phyloP scores from a whole-genome alignment of 2,888 invertebrate genomes.

The Petrophora chlorosata region DNA sequence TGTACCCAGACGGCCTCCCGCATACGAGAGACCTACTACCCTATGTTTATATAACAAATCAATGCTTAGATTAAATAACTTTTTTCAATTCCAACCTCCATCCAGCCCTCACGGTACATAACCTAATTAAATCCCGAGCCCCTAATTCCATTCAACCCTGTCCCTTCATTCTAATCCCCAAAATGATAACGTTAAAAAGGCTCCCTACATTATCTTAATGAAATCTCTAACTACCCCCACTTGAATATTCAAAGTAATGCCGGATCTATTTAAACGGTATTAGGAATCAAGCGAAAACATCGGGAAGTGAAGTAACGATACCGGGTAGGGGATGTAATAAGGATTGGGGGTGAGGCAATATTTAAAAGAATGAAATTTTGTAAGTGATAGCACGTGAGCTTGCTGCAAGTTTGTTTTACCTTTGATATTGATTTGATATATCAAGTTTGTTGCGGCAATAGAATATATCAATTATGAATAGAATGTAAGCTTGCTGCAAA shows the following conservation, averaged over 20 bases:
- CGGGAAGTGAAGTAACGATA: conserved; percentile 34
- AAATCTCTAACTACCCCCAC: conserved; percentile 37
- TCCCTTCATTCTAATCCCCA: conserved; percentile 14
- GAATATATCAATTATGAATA: too few species aligned
- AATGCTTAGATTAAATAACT: too few species aligned
- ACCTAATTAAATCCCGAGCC: neutral
- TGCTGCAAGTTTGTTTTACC: too few species aligned
- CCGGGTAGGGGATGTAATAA: conserved; percentile 6
- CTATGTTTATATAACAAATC: too few species aligned
- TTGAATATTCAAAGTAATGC: conserved; percentile 34
- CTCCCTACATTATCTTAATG: conserved; percentile 36
- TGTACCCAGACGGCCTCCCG: too few species aligned
- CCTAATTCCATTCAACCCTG: conserved; percentile 18
- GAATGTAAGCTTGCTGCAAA: too few species aligned
- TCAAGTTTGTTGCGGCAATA: too few species aligned
- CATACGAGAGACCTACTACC: too few species aligned
- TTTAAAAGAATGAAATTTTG: too few species aligned
- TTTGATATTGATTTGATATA: too few species aligned
- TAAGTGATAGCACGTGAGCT: neutral
- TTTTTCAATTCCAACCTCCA: too few species aligned
- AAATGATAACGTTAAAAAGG: conserved; percentile 27
- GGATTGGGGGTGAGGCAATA: neutral
- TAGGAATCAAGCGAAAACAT: conserved; percentile 37
- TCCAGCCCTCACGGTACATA: too few species aligned
- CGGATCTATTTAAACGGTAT: conserved; percentile 36